Evolutionary conservation across 1,140 invertebrate genomes (phyloP).

Genomic region (Sitodiplosis mosellana): DNA sequence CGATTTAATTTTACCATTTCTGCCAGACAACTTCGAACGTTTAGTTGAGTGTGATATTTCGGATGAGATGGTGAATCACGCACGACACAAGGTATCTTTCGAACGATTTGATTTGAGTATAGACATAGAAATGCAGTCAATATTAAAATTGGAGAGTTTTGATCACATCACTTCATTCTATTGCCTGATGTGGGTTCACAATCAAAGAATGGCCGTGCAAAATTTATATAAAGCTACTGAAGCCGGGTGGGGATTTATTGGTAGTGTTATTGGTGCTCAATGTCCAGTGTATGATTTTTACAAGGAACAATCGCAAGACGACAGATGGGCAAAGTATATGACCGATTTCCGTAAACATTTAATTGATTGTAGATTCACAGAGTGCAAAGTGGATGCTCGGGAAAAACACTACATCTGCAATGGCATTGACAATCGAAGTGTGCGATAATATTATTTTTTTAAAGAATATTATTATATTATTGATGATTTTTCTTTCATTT

Average conservation of each 20-base stretch:
- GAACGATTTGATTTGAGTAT: not conserved
- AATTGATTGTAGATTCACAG: too few species aligned
- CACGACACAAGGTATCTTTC: slow-evolving; percentile 12
- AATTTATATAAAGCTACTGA: not conserved
- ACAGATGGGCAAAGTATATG: not conserved
- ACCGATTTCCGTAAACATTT: too few species aligned
- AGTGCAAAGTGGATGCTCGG: too few species aligned
- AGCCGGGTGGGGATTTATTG: not conserved
- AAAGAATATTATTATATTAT: too few species aligned
- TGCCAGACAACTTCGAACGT: slow-evolving; percentile 32
- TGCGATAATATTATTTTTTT: too few species aligned
- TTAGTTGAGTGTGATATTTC: slow-evolving; percentile 49
- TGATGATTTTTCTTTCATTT: too few species aligned
- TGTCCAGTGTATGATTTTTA: not conserved
- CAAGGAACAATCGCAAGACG: not conserved
- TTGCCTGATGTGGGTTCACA: not conserved
- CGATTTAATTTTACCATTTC: slow-evolving; percentile 39
- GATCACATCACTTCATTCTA: not conserved
- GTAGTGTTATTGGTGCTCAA: not conserved
- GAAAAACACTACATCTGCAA: too few species aligned
- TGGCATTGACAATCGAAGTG: too few species aligned
- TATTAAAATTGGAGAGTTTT: not conserved
- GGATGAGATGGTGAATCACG: slow-evolving; percentile 46
- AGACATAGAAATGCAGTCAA: not conserved
- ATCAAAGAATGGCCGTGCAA: not conserved